A percentile compares a stretch with the other conserved stretches of the same genome.
These are phyloP conservation scores for Atopsyche davidsoni DNA, from an alignment of 1,140 invertebrate genomes.

Conservation along the genomic window DNA sequence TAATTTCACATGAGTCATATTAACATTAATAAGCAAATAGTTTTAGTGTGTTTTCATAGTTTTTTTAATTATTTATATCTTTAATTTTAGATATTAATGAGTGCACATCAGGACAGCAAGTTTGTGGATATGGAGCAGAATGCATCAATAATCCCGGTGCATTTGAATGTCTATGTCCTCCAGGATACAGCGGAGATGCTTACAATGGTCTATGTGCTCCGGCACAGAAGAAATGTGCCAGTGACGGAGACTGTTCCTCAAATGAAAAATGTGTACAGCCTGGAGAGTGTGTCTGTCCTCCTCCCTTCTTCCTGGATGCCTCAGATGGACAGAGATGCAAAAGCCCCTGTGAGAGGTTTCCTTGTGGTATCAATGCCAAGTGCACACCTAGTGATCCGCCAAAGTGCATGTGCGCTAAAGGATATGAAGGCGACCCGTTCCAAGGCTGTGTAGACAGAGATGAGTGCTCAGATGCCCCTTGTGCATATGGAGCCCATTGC, in stretches of 20 bases:
- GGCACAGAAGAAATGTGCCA: slow-evolving; percentile 71
- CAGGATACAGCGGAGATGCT: slow-evolving; percentile 57
- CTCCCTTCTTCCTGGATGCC: slow-evolving; percentile 78
- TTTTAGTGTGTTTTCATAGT: too few relatives aligned
- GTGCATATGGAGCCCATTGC: slow-evolving; percentile 79
- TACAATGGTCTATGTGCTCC: slow-evolving; percentile 69
- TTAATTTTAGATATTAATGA: slow-evolving; percentile 65
- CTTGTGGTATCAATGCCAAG: slow-evolving; percentile 88
- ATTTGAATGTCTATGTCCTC: slow-evolving; percentile 74
- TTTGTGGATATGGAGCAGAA: slow-evolving; percentile 79
- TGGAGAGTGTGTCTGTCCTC: slow-evolving; percentile 81
- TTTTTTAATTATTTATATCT: not conserved
- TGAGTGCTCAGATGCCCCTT: slow-evolving; percentile 72
- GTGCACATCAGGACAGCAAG: slow-evolving; percentile 64
- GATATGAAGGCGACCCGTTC: slow-evolving; percentile 77
- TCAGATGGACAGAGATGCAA: slow-evolving; percentile 78
- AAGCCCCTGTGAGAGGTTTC: slow-evolving; percentile 80
- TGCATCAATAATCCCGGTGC: slow-evolving; percentile 76
- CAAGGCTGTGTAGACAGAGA: slow-evolving; percentile 79
- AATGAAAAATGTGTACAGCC: slow-evolving; percentile 89
- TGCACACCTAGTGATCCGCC: slow-evolving; percentile 86
- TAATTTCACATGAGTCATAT: too few relatives aligned
- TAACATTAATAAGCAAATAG: too few relatives aligned
- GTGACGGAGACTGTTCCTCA: slow-evolving; percentile 72
- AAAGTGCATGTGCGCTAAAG: slow-evolving; percentile 76